Evolutionary conservation across 1,140 invertebrate genomes (phyloP).

Genomic region (Oscheius sp.): DNA sequence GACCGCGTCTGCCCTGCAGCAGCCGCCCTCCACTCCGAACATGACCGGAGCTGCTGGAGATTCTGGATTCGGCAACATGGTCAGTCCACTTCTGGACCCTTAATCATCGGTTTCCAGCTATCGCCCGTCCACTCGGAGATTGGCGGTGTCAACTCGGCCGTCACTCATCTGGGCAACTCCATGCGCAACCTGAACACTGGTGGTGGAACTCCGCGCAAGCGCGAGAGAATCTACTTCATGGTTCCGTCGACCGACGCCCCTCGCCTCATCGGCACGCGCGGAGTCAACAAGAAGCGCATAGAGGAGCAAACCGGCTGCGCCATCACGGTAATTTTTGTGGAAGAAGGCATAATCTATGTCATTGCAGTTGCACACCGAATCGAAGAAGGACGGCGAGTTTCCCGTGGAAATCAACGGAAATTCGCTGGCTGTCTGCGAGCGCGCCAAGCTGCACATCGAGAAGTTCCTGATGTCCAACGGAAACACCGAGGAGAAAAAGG

Average conservation of each 20-base stretch:
- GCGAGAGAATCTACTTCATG: slow-evolving; percentile 5
- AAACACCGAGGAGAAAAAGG: not conserved
- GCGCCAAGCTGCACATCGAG: slow-evolving; percentile 1
- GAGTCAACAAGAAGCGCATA: slow-evolving; percentile 14
- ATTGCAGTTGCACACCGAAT: slow-evolving; percentile 1
- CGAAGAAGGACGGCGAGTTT: slow-evolving; percentile 25
- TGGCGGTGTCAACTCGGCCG: not conserved
- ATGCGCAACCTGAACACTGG: not conserved
- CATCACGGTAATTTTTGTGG: not conserved
- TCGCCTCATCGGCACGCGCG: slow-evolving; percentile 12
- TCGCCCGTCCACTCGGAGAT: not conserved
- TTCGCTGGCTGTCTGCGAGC: not conserved
- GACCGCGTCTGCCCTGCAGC: not conserved
- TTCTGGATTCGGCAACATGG: not conserved
- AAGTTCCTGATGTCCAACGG: slow-evolving; percentile 1
- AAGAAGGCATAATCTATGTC: not conserved
- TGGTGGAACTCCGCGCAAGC: not conserved
- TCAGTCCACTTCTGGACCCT: not conserved
- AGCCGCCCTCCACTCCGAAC: too few relatives aligned
- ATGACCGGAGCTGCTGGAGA: too few relatives aligned
- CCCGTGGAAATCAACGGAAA: slow-evolving; percentile 1
- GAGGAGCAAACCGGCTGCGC: slow-evolving; percentile 1
- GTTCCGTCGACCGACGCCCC: slow-evolving; percentile 13
- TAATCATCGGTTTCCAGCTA: not conserved
- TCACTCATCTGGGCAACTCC: not conserved